Evolutionary conservation across 2,888 invertebrate species (phyloP).

Genomic region (Brachyptera risi): DNA sequence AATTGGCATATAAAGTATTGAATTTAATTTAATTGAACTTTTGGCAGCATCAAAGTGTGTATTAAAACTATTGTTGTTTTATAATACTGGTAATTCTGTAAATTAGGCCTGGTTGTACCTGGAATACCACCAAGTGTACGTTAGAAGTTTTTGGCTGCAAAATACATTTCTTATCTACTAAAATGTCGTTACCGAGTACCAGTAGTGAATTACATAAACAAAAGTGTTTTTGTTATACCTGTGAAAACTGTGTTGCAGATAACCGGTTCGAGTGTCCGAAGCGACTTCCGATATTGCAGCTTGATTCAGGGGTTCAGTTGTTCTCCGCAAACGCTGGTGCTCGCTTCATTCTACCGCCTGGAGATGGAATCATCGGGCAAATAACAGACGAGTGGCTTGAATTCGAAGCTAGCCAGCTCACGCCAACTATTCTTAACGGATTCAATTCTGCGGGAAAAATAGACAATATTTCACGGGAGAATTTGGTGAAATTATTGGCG

Average conservation of each 20-base stretch:
- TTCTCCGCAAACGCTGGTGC: slow-evolving; percentile 71
- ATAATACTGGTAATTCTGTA: no score
- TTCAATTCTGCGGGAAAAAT: slow-evolving; percentile 2
- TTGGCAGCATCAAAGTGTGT: no score
- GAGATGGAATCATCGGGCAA: slow-evolving; percentile 39
- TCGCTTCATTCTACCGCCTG: slow-evolving; percentile 58
- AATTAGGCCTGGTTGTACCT: no score
- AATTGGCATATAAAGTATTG: no score
- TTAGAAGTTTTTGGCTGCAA: not conserved
- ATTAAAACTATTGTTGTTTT: no score
- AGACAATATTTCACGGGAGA: not conserved
- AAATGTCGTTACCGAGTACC: no score
- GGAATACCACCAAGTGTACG: slow-evolving; percentile 26
- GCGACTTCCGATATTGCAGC: slow-evolving; percentile 61
- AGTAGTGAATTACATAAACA: no score
- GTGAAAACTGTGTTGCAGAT: no score
- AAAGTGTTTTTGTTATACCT: no score
- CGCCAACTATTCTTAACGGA: slow-evolving; percentile 40
- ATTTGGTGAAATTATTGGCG: not conserved
- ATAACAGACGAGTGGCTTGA: slow-evolving; percentile 46
- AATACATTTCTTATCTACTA: no score
- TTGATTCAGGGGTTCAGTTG: slow-evolving; percentile 57
- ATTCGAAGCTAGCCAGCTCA: slow-evolving; percentile 45
- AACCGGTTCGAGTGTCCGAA: slow-evolving; percentile 51
- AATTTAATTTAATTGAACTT: no score